Evolutionary conservation across 2,888 invertebrate genomes (phyloP).

Genomic region (Abrostola tripartita): DNA sequence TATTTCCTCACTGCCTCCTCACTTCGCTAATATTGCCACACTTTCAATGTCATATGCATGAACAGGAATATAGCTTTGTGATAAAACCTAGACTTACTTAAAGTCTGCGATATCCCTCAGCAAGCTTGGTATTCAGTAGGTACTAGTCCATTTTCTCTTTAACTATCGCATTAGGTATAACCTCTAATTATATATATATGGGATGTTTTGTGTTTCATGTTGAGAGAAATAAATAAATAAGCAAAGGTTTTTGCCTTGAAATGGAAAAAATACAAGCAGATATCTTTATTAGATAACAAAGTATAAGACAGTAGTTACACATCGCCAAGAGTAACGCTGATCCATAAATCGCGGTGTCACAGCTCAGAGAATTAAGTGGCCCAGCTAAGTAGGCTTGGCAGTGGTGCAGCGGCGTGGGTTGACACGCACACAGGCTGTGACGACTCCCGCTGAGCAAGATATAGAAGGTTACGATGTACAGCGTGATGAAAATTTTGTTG

Average conservation of each 20-base stretch:
- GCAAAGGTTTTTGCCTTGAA: neutral
- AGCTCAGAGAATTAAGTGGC: slow-evolving; percentile 29
- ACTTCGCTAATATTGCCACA: too few relatives aligned
- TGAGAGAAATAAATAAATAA: too few relatives aligned
- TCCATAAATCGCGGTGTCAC: slow-evolving; percentile 24
- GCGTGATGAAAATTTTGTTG: slow-evolving; percentile 1
- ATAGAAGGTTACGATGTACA: slow-evolving; percentile 9
- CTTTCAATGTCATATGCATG: too few relatives aligned
- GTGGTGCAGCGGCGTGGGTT: slow-evolving; percentile 15
- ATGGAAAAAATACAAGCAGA: neutral
- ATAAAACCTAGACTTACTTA: too few relatives aligned
- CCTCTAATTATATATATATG: too few relatives aligned
- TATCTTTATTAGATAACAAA: slow-evolving; percentile 13
- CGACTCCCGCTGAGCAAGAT: slow-evolving; percentile 17
- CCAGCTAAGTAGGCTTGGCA: slow-evolving; percentile 39
- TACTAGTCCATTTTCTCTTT: too few relatives aligned
- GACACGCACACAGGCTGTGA: slow-evolving; percentile 22
- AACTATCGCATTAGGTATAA: too few relatives aligned
- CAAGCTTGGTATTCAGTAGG: too few relatives aligned
- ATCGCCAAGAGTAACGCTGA: slow-evolving; percentile 14
- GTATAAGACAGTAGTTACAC: slow-evolving; percentile 21
- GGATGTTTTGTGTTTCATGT: too few relatives aligned
- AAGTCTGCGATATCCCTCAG: too few relatives aligned
- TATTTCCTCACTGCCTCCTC: too few relatives aligned
- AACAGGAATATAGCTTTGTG: too few relatives aligned